Conservation (phyloP, 2,888 invertebrate genomes). For the Drosophila mimica region DNA sequence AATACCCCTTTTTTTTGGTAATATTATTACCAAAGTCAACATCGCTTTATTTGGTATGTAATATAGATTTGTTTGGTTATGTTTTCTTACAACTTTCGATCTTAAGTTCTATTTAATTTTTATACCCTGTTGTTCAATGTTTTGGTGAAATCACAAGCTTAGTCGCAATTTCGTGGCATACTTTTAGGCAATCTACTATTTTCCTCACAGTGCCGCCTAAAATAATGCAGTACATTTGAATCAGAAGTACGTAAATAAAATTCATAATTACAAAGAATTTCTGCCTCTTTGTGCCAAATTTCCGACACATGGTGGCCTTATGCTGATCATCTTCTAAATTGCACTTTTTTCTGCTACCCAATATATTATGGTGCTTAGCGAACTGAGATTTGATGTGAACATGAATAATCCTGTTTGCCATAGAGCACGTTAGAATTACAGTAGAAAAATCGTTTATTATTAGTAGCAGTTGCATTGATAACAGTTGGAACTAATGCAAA, state of each 20-base stretch:
- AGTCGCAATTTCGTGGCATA: constrained; percentile 8
- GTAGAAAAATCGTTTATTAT: background rate
- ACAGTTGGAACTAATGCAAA: background rate
- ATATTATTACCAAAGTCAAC: background rate
- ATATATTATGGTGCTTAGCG: background rate
- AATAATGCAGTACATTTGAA: background rate
- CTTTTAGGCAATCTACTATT: constrained; percentile 7
- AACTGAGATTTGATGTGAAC: constrained; percentile 1
- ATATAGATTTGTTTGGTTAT: background rate
- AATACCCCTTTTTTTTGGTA: background rate
- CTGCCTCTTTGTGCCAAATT: background rate
- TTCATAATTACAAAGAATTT: background rate
- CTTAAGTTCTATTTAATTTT: background rate
- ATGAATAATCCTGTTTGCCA: background rate
- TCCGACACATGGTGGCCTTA: background rate
- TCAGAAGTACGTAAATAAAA: background rate
- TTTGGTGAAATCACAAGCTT: background rate
- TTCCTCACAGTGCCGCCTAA: background rate
- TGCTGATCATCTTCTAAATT: constrained; percentile 1
- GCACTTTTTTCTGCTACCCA: constrained; percentile 21
- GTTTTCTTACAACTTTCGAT: background rate
- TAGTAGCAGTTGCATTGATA: constrained; percentile 4
- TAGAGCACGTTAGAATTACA: constrained; percentile 2
- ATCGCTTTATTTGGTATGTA: background rate
- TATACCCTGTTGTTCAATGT: background rate